Base-by-base conservation (phyloP, 2,888 invertebrate species). In the Andrena haemorrhoa region DNA sequence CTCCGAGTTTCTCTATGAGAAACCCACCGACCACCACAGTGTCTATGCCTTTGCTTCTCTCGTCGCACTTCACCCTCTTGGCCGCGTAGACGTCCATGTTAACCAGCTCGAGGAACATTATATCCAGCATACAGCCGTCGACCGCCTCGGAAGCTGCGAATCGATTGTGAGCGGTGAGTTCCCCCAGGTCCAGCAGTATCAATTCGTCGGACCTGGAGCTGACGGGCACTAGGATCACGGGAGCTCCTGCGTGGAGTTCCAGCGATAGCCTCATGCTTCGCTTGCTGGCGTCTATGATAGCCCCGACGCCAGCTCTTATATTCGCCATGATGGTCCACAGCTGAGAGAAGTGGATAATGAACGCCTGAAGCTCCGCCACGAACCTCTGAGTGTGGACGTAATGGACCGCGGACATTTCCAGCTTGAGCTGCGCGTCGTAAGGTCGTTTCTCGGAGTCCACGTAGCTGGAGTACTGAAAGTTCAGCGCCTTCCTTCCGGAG, bases 371-470 rank as follows among this genome's bases (percentile, higher is more conserved):
- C 94, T 98, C 98, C 26, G 96, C 96, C 69, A 98, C 96, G 94
- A 99, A 99, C 72, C 98, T 95, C 92, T 98, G 98, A 0, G 99
- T 98, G 94, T 99, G 98, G 70, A 98, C 97, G 94, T 98, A 98
- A 89, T 97, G 96, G 1, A 99, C 97, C 0, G 99, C 98, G 0
- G 98, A 97, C 97, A 98, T 98, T 90, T 97, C 96, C 41, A 99
- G 93, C 82, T 95, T 95, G 65, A 98, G 94, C 81, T 96, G 95
- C 2, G 96, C 95, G 88, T 98, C 97, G 92, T 96, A 84, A 0
- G 92, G 89, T 60, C 91, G 86, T 3, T 88, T 89, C 10, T 90
- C 89, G 0, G 92, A 88, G 31, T 93, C 89, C 0, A 83, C 72
- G 87, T 94, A 95, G 92, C 95, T 95, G 63, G 95, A 95, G 90